phyloP scores from a whole-genome alignment of 2,888 invertebrate species.

The Alloscopus bannaensis region DNA sequence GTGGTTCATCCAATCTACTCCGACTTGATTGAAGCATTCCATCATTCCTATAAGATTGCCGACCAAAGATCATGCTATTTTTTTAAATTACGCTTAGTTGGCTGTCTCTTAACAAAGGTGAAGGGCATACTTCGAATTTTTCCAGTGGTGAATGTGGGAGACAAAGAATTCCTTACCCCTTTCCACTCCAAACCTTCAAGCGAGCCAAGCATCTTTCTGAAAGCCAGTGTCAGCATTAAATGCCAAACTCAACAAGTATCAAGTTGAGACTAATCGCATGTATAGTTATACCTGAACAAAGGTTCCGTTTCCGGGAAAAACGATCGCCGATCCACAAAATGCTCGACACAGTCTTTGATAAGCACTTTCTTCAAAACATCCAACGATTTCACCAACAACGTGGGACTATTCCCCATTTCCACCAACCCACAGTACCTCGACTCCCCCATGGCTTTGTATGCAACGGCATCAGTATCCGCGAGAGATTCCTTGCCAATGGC shows the following conservation, averaged over 20 bases:
- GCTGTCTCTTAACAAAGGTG: too few relatives aligned
- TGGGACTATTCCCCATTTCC: neutral
- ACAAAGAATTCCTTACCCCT: slow-evolving; percentile 36
- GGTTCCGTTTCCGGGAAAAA: too few relatives aligned
- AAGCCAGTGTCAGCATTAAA: too few relatives aligned
- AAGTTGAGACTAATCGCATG: too few relatives aligned
- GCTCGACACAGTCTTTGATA: slow-evolving; percentile 51
- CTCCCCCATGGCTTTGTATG: slow-evolving; percentile 4
- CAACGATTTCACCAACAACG: slow-evolving; percentile 21
- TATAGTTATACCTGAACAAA: neutral
- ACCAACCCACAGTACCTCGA: slow-evolving; percentile 21
- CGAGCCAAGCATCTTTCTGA: slow-evolving; percentile 12
- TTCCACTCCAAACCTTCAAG: slow-evolving; percentile 53
- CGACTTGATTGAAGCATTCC: slow-evolving; percentile 16
- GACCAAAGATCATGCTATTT: too few relatives aligned
- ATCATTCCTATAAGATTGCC: too few relatives aligned
- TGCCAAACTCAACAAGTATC: too few relatives aligned
- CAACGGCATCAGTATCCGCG: neutral
- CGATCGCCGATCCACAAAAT: slow-evolving; percentile 50
- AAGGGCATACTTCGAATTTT: slow-evolving; percentile 57
- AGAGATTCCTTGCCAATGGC: neutral
- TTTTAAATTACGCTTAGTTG: too few relatives aligned
- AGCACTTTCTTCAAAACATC: slow-evolving; percentile 17
- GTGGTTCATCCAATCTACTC: slow-evolving; percentile 19
- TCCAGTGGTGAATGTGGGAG: slow-evolving; percentile 59